Conservation (phyloP, 2,113 vertebrate species). For the Python bivittatus region DNA sequence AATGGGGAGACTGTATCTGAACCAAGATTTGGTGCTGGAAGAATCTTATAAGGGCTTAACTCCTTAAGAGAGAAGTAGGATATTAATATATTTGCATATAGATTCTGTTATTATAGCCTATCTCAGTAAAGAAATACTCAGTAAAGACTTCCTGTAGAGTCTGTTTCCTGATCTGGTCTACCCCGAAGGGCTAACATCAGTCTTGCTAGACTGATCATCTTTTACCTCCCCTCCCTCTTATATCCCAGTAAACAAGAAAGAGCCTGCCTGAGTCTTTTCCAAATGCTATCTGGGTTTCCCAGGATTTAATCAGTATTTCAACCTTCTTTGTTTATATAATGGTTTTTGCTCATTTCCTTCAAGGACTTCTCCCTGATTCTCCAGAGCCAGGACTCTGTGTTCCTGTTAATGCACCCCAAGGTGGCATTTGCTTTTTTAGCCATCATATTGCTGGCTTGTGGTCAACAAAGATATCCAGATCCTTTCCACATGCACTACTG, state of each 20-base stretch:
- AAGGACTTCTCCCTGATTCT: too few species aligned
- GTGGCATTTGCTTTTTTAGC: background rate
- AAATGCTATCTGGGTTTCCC: background rate
- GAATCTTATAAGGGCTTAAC: background rate
- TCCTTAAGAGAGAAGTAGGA: background rate
- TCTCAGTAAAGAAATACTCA: too few species aligned
- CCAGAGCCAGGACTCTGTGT: background rate
- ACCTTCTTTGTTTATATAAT: too few species aligned
- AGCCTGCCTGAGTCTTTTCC: background rate
- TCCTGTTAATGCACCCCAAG: too few species aligned
- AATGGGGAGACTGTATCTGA: background rate
- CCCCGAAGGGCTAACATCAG: too few species aligned
- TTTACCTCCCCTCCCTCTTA: too few species aligned
- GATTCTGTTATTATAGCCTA: too few species aligned
- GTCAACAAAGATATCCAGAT: background rate
- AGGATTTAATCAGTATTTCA: background rate
- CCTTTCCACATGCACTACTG: background rate
- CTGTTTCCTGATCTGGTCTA: too few species aligned
- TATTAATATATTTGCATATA: background rate
- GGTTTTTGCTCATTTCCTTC: too few species aligned
- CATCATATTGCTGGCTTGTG: too few species aligned
- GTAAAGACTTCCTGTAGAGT: too few species aligned
- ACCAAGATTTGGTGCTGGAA: background rate
- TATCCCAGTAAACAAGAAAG: background rate
- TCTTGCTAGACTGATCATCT: too few species aligned